Base-by-base conservation (phyloP, 2,888 invertebrate species). In the Strigamia crassipes region DNA sequence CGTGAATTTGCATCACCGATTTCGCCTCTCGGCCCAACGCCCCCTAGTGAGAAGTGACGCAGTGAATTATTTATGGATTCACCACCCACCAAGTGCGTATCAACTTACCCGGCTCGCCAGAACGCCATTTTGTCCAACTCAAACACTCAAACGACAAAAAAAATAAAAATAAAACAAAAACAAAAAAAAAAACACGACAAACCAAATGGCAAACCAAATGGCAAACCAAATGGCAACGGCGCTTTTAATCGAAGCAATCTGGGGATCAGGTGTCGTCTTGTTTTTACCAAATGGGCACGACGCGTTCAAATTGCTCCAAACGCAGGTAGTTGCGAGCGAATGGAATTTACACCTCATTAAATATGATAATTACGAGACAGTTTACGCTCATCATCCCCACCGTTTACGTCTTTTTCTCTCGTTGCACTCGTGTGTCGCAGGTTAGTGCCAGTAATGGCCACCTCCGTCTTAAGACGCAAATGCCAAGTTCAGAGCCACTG, bases 1-100 rank as follows among this genome's bases (percentile, higher is more conserved):
- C 56, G 21, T n/a, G 56, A 56, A 56, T 56, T 56, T 56, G 56
- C 56, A 56, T 56, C 56, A 56, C 56, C 56, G 56, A 56, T 56
- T 56, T 56, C n/a, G 2, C 56, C 27, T 56, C 56, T 21, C 56
- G 56, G 56, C 56, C 56, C 56, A 56, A 56, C 56, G 56, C 56
- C 56, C 42, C 56, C 56, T 56, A 56, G 56, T 56, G 56, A 56
- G 56, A 56, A 56, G 56, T 56, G 56, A 56, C 56, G 56, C 56
- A 56, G 56, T 56, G 56, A 56, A 56, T 56, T 56, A 56, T 56
- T 56, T 56, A 56, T 56, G 56, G 56, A 56, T 56, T 56, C 56
- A 56, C 56, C 56, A 56, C 56, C 56, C 56, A 56, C 56, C 56
- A 9, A n/a, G 56, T 56, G 56, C 56, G 56, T 56, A 56, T 56